Evolutionary conservation across 1,140 invertebrate species (phyloP), one percentile per base, ranked within the genome.

Genomic region (Colletes latitarsis): DNA sequence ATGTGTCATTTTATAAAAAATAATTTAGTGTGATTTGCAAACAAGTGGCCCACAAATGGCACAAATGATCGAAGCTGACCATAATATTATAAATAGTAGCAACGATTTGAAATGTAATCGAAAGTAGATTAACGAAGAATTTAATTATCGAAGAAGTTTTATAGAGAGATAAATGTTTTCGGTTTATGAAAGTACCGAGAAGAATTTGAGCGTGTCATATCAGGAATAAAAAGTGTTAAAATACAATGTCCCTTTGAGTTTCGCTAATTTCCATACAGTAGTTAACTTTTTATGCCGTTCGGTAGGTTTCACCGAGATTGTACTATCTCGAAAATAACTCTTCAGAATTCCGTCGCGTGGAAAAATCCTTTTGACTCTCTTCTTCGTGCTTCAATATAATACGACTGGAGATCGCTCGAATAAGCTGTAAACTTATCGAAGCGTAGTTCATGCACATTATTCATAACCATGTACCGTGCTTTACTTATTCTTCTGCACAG

Each of bases 371-470:
- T 6, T 52, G 52, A 46, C 57, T n/a, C 60, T 15, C 19, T n/a
- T 72, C 43, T 79, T 12, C 12, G 17, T 15, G 19, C 49, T 57
- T 57, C 52, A 9, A 64, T 66, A 43, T 15, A 73, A 66, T 68
- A 30, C 46, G 4, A 19, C 39, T 49, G 1, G n/a, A 12, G 10
- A 55, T 49, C 30, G 60, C n/a, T 49, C 63, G 53, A 39, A 46
- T 39, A 67, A 67, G 64, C 64, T 67, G 43, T 67, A 68, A 72
- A 79, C 41, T 79, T 71, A 41, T 69, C 64, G 19, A 14, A 57
- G 19, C 60, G 46, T 53, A 63, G 43, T 66, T 43, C 64, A 30
- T 64, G 62, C 49, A 66, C 77, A 79, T 79, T 79, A 79, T 79
- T 79, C 78, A 81, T 76, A 68, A 52, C 19, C 52, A n/a, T 46